Conservation (phyloP, 2,888 invertebrate genomes). For the Agrochola macilenta region DNA sequence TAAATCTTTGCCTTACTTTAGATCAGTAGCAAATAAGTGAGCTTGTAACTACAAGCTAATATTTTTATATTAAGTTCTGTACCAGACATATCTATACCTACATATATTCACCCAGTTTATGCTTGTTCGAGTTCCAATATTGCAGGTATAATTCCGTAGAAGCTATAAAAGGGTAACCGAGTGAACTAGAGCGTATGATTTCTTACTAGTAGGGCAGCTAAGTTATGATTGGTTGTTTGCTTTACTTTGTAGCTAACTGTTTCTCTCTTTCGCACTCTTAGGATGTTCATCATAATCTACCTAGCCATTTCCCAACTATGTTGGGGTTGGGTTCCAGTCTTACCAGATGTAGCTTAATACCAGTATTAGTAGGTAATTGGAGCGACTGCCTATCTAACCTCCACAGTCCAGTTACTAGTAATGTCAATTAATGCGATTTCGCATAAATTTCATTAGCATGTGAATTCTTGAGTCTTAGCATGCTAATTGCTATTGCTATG, state of each 20-base stretch:
- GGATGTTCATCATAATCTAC: too few species aligned
- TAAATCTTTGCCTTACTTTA: not conserved
- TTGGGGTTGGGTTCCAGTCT: too few species aligned
- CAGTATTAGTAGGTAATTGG: too few species aligned
- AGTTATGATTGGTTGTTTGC: conserved; percentile 42
- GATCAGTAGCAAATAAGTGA: not conserved
- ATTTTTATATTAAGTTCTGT: not conserved
- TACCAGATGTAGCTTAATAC: too few species aligned
- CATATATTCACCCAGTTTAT: not conserved
- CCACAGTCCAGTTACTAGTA: too few species aligned
- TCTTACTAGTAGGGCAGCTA: not conserved
- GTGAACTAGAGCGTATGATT: conserved; percentile 51
- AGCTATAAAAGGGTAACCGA: conserved; percentile 23
- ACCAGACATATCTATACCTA: not conserved
- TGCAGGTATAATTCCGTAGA: conserved; percentile 41
- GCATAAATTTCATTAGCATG: too few species aligned
- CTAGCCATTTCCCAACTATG: too few species aligned
- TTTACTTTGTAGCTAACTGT: not conserved
- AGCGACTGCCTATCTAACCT: too few species aligned
- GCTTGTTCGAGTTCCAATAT: conserved; percentile 13
- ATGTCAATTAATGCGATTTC: too few species aligned
- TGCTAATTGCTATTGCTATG: too few species aligned
- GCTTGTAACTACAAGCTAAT: not conserved
- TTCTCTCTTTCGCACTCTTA: not conserved
- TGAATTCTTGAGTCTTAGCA: too few species aligned